Evolutionary conservation across 2,888 invertebrate species (phyloP).

Genomic region (Drosophila stalkeri): DNA sequence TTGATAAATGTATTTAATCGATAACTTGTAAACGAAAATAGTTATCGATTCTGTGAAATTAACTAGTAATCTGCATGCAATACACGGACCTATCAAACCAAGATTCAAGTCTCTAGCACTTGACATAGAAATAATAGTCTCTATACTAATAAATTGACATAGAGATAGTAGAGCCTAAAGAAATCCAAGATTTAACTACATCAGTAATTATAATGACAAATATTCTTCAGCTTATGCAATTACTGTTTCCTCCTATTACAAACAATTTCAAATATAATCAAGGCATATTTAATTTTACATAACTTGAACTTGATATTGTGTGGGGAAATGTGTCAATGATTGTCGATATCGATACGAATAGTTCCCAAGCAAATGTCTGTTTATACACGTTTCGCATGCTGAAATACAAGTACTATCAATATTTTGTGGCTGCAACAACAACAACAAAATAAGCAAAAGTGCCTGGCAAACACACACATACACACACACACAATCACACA

Average conservation of each 20-base stretch:
- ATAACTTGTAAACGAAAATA: too few species aligned
- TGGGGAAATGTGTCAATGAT: constrained; percentile 12
- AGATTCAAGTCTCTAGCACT: constrained; percentile 3
- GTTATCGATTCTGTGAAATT: too few species aligned
- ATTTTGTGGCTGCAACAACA: constrained; percentile 29
- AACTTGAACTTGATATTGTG: constrained; percentile 1
- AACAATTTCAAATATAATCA: not conserved
- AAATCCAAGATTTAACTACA: not conserved
- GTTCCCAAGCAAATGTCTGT: constrained; percentile 7
- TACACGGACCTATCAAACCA: too few species aligned
- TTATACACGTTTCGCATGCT: constrained; percentile 43
- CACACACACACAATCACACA: not conserved
- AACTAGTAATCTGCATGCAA: too few species aligned
- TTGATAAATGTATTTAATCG: too few species aligned
- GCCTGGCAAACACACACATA: constrained; percentile 19
- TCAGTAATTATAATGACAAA: too few species aligned
- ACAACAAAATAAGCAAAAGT: constrained; percentile 59
- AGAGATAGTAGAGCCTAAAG: too few species aligned
- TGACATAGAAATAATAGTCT: not conserved
- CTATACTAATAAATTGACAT: too few species aligned
- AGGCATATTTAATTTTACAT: not conserved
- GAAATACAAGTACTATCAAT: constrained; percentile 45
- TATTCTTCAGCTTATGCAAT: too few species aligned
- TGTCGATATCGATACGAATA: constrained; percentile 32
- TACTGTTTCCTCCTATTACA: not conserved